Evolutionary conservation across 2,113 vertebrate genomes (phyloP).

Genomic region (Bagarius yarrelli): DNA sequence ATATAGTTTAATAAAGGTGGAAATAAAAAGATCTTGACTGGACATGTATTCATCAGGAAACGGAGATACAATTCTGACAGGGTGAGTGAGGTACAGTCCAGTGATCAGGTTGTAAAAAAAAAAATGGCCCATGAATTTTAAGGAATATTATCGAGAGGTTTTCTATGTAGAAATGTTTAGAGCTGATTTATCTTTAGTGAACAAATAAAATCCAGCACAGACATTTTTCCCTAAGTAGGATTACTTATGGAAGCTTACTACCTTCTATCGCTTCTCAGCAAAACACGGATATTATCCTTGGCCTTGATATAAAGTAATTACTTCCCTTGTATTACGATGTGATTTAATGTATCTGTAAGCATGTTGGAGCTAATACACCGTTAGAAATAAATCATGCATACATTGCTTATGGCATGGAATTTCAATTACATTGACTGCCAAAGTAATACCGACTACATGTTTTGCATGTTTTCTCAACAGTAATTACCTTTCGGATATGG

Average conservation of each 20-base stretch:
- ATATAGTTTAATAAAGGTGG: conserved; percentile 49
- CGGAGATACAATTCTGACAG: conserved; percentile 44
- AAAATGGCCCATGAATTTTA: conserved; percentile 51
- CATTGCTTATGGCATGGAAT: conserved; percentile 42
- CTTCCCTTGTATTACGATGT: conserved; percentile 33
- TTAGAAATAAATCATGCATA: conserved; percentile 41
- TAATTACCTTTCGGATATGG: conserved; percentile 67
- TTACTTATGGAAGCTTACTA: not conserved
- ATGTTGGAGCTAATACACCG: conserved; percentile 48
- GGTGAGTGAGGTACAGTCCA: conserved; percentile 26
- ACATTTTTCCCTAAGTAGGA: no score
- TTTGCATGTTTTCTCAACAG: conserved; percentile 58
- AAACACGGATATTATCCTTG: conserved; percentile 15
- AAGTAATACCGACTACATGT: conserved; percentile 43
- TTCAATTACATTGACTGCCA: conserved; percentile 48
- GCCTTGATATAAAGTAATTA: conserved; percentile 42
- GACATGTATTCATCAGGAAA: conserved; percentile 44
- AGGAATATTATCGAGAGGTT: conserved; percentile 48
- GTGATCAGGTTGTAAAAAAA: conserved; percentile 53
- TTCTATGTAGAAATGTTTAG: conserved; percentile 42
- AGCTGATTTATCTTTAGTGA: conserved; percentile 33
- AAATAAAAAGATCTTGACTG: conserved; percentile 46
- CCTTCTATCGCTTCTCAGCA: conserved; percentile 1
- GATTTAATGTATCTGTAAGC: conserved; percentile 35
- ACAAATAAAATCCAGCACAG: not conserved